phyloP scores from a whole-genome alignment of 2,113 vertebrate species.

The Phalacrocorax carbo region DNA sequence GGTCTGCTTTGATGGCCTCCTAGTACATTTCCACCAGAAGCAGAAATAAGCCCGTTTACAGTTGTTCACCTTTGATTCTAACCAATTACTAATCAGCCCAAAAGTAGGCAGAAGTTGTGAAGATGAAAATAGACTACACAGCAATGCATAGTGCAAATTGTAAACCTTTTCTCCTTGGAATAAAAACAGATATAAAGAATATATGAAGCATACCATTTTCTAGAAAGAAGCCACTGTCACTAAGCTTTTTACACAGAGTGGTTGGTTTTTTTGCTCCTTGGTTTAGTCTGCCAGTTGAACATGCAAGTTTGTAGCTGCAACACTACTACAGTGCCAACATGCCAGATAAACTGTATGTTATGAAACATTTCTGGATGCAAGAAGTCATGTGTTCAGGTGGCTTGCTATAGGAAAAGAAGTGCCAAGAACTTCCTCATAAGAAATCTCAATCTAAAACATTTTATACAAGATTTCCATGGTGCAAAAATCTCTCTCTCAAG shows the following conservation, averaged over 20 bases:
- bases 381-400: background rate
- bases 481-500: constrained; percentile 16
- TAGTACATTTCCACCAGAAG: background rate
- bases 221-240: background rate
- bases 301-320: constrained; percentile 19
- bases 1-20: background rate
- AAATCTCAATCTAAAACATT: constrained; percentile 4
- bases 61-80: background rate
- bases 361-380: background rate
- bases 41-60: background rate
- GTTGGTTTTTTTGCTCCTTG: constrained; percentile 3
- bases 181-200: background rate
- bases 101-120: background rate
- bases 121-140: background rate
- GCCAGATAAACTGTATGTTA: constrained; percentile 18
- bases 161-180: background rate
- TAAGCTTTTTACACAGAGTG: background rate
- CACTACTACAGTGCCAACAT: constrained; percentile 1
- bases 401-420: background rate
- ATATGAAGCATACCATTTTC: background rate
- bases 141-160: background rate
- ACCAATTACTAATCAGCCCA: background rate
- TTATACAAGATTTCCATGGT: constrained; percentile 42
- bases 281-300: constrained; percentile 19
- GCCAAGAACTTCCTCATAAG: background rate